These are phyloP conservation scores for Lepus townsendii DNA, from an alignment of 2,797 vertebrate genomes.

Conservation along the genomic window DNA sequence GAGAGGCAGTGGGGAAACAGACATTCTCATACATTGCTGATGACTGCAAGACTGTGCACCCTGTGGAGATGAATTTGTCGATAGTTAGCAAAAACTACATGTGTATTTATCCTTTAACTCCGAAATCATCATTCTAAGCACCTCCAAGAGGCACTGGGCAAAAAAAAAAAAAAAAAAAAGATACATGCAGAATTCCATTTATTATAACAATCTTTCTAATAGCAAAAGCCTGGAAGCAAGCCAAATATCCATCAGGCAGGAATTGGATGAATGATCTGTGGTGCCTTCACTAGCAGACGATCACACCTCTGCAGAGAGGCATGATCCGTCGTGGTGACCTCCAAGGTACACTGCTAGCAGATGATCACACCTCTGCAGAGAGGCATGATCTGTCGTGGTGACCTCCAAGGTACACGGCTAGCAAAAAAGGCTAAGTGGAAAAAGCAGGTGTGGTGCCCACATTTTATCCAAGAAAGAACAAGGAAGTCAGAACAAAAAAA, in stretches of 20 bases:
- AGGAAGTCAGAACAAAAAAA: neutral
- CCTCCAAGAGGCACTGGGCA: neutral
- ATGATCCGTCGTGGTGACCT: neutral
- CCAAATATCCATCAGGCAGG: neutral
- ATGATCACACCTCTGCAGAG: neutral
- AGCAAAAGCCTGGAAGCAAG: conserved; percentile 3
- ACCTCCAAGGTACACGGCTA: neutral
- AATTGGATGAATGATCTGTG: neutral
- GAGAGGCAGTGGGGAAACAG: neutral
- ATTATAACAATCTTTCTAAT: neutral
- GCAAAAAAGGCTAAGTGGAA: neutral
- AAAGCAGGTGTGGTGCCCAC: neutral
- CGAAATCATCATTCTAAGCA: conserved; percentile 25
- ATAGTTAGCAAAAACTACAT: conserved; percentile 5
- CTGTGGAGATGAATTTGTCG: neutral
- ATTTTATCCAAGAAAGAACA: neutral
- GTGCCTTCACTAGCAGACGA: neutral
- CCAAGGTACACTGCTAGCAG: neutral
- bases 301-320: neutral
- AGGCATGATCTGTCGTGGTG: neutral
- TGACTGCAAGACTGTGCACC: conserved; percentile 7
- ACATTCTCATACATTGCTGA: neutral
- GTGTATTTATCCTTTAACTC: conserved; percentile 46
- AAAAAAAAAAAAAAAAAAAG: conserved; percentile 30
- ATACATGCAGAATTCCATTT: conserved; percentile 10